Conservation (phyloP, 2,113 vertebrate genomes). For the Percopsis transmontana region DNA sequence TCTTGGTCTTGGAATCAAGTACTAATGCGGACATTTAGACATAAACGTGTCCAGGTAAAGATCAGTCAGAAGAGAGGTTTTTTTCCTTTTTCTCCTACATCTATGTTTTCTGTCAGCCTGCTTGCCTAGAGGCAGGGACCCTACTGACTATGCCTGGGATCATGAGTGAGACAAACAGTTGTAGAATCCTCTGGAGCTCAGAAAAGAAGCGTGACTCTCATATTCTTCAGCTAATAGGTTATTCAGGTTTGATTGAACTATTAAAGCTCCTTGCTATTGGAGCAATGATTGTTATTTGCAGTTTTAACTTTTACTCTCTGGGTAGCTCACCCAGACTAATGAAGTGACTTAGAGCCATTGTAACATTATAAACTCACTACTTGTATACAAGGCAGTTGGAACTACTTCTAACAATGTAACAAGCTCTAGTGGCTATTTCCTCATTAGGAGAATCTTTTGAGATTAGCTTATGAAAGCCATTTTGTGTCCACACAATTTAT, state of each 20-base stretch:
- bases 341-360: conserved; percentile 75
- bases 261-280: conserved; percentile 58
- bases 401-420: conserved; percentile 39
- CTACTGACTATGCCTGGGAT: conserved; percentile 27
- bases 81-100: background rate
- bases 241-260: conserved; percentile 90
- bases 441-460: conserved; percentile 51
- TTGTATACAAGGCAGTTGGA: conserved; percentile 59
- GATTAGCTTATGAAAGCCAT: conserved; percentile 63
- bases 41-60: conserved; percentile 11
- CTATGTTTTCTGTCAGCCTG: background rate
- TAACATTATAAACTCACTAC: conserved; percentile 55
- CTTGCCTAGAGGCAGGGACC: background rate
- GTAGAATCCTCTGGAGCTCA: conserved; percentile 8
- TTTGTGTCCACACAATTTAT: conserved; percentile 39
- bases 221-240: conserved; percentile 62
- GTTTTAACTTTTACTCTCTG: conserved; percentile 73
- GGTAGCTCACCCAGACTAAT: conserved; percentile 63
- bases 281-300: conserved; percentile 90
- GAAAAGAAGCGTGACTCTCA: conserved; percentile 61
- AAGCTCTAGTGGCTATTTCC: conserved; percentile 47
- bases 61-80: background rate
- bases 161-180: conserved; percentile 42
- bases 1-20: conserved; percentile 39
- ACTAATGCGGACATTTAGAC: no score